Conservation (phyloP, 2,888 invertebrate species). For the Tenthredo amoena region DNA sequence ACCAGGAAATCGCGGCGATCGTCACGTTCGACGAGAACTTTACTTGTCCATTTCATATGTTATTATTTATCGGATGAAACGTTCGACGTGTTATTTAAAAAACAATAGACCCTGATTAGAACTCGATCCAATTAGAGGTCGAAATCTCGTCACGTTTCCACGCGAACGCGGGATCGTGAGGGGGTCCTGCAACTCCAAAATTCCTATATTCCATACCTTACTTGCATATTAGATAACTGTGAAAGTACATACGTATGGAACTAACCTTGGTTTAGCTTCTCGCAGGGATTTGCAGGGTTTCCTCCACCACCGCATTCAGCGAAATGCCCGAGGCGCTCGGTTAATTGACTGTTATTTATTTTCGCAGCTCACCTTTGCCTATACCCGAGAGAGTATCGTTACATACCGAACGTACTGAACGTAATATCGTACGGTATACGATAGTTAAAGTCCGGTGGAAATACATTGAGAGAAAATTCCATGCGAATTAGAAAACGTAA, state of each 20-base stretch:
- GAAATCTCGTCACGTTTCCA: constrained; percentile 29
- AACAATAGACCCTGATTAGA: constrained; percentile 3
- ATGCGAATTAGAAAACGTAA: neutral
- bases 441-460: neutral
- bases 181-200: neutral
- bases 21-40: constrained; percentile 37
- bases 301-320: neutral
- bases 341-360: constrained; percentile 49
- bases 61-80: constrained; percentile 1
- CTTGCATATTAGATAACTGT: constrained; percentile 19
- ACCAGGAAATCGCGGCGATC: neutral
- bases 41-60: neutral
- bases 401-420: neutral
- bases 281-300: constrained; percentile 28
- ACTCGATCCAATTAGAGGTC: constrained; percentile 35
- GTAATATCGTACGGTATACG: neutral
- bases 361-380: constrained; percentile 39
- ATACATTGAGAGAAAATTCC: neutral
- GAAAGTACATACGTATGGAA: neutral
- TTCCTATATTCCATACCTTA: constrained; percentile 6
- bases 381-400: neutral
- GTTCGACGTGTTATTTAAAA: neutral
- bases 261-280: constrained; percentile 8
- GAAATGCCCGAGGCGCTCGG: constrained; percentile 42
- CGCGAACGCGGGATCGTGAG: neutral